Percentiles rank a stretch among this genome's conserved stretches.
Conservation (phyloP, 2,888 invertebrate genomes). For the Craniophora ligustri region DNA sequence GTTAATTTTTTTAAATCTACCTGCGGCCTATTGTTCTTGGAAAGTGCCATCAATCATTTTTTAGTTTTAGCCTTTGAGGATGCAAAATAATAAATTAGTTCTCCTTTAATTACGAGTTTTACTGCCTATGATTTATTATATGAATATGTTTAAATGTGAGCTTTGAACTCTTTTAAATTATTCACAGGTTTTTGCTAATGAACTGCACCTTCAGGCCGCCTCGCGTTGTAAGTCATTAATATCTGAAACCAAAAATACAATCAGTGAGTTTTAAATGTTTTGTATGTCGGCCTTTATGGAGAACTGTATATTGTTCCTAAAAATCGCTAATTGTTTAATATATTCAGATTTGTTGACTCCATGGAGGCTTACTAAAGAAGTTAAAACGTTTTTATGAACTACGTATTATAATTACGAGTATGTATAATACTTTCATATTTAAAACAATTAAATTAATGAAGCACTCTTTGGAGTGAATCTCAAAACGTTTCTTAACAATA, state of each 20-base stretch:
- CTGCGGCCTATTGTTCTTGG: conserved; percentile 62
- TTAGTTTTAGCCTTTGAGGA: conserved; percentile 66
- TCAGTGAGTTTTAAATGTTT: background rate
- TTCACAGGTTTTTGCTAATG: conserved; percentile 26
- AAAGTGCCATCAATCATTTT: conserved; percentile 76
- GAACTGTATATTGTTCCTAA: no score
- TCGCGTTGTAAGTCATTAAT: conserved; percentile 15
- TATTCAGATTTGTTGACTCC: no score
- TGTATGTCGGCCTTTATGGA: no score
- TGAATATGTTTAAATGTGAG: conserved; percentile 48
- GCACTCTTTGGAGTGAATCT: no score
- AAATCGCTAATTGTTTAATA: no score
- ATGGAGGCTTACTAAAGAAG: no score
- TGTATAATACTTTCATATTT: no score
- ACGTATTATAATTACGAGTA: no score
- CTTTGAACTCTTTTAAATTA: conserved; percentile 36
- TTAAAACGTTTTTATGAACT: no score
- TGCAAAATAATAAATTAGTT: conserved; percentile 77
- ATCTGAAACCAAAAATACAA: conserved; percentile 1
- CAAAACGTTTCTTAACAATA: no score
- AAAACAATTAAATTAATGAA: no score
- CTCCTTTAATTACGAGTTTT: conserved; percentile 77
- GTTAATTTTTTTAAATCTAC: conserved; percentile 15
- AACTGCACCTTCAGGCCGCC: conserved; percentile 7
- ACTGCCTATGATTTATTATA: conserved; percentile 76